Evolutionary conservation across 2,888 invertebrate species (phyloP), one percentile per base, ranked within the genome.

Genomic region (Hirtodrosophila cameraria): DNA sequence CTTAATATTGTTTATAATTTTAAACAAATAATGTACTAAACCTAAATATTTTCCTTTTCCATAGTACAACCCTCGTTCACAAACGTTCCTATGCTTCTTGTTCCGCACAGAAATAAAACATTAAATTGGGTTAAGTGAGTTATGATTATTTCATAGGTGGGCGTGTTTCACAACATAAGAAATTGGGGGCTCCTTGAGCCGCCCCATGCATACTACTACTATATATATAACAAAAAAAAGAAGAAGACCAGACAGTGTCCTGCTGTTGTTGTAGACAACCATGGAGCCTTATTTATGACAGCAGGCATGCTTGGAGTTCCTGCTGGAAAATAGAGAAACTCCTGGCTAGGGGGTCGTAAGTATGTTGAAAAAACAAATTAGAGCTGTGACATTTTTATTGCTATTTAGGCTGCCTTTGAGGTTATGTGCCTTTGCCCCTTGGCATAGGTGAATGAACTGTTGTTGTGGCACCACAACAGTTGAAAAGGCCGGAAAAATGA

Each of bases 321-420:
- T 25, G 25, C 25, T 27, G 11, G n/a, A 3, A n/a, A n/a, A n/a
- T n/a, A 16, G 16, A 12, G 11, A 27, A 9, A 13, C 8, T n/a
- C 7, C 12, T 30, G 23, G 13, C 23, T 23, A 25, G 30, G 23
- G 23, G 36, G 18, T 23, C 28, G 35, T 41, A 27, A 36, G 31
- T 33, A 25, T 50, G 57, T 55, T 48, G 16, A 58, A 61, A 57
- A 78, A 75, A 79, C 79, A 77, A 82, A 80, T 80, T 80, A 77
- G 69, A 67, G 72, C 69, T 75, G 57, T 77, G 82, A 82, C 80
- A 80, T 77, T 82, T 80, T 82, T 79, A 82, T 82, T 75, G 79
- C 77, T 63, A 58, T 68, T 78, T 68, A 63, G 70, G 27, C 15
- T 35, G 39, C 20, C 15, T 59, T 59, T 54, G 31, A 23, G 42